Evolutionary conservation across 1,140 invertebrate species (phyloP).

Genomic region (Ceratina japonica): DNA sequence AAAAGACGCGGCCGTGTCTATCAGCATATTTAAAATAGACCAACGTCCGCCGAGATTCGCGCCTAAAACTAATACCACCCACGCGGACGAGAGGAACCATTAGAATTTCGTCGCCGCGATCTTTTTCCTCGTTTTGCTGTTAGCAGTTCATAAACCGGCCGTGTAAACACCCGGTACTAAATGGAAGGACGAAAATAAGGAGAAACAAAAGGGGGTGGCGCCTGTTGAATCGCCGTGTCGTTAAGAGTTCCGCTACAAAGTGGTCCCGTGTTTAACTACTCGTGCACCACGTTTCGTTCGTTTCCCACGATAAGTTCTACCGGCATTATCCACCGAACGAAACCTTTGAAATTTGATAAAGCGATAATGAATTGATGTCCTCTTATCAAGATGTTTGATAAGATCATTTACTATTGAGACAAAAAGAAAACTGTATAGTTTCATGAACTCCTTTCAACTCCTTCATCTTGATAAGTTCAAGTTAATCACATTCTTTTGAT

Average conservation of each 20-base stretch:
- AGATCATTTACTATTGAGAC: too few relatives aligned
- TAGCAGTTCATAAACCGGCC: constrained; percentile 37
- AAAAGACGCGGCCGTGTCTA: background rate
- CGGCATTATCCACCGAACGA: too few relatives aligned
- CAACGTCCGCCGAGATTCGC: background rate
- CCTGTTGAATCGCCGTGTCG: constrained; percentile 51
- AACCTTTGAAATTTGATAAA: too few relatives aligned
- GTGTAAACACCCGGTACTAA: constrained; percentile 45
- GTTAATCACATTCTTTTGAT: too few relatives aligned
- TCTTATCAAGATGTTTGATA: too few relatives aligned
- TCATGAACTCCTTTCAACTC: too few relatives aligned
- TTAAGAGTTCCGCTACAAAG: constrained; percentile 38
- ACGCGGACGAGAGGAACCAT: constrained; percentile 17
- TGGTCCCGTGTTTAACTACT: constrained; percentile 29
- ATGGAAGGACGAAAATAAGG: constrained; percentile 5
- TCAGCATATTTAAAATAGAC: background rate
- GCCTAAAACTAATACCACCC: constrained; percentile 22
- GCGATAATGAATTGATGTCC: too few relatives aligned
- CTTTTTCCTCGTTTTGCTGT: constrained; percentile 23
- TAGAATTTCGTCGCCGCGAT: constrained; percentile 27
- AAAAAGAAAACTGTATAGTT: too few relatives aligned
- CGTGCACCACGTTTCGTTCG: background rate
- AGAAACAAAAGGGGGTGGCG: background rate
- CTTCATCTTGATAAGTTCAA: too few relatives aligned
- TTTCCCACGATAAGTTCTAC: background rate